Evolutionary conservation across 2,888 invertebrate species (phyloP), one percentile per base, ranked within the genome.

Genomic region (Sinhomidia bicolor): DNA sequence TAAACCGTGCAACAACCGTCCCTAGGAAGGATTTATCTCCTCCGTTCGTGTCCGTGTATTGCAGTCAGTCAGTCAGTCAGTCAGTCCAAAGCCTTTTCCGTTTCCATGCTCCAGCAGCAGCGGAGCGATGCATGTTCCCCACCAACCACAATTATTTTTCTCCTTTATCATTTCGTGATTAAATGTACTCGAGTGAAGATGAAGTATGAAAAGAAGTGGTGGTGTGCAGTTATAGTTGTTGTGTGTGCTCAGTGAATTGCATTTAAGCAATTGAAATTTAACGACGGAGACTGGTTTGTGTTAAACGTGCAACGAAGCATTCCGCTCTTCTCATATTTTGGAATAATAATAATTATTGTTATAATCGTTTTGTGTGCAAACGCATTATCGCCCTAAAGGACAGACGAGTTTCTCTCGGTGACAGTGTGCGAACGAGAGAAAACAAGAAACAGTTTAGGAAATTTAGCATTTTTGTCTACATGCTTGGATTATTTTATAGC

Each of bases 81-180:
- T n/a, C n/a, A 78, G 80, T 79, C 29, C 32, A n/a, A 78, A 76
- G 17, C 81, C 65, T 81, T 89, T 89, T 89, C 85, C 89, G 85
- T 80, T 86, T 82, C 89, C 89, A 85, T 89, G 85, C 81, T 89
- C 89, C 89, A 88, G 84, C 65, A 82, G 41, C 71, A 20, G 23
- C 9, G 80, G 20, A 44, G 29, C n/a, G n/a, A 47, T 26, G 47
- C 47, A 47, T 57, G 57, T 47, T 80, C 74, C 76, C 74, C 74
- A 65, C 68, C 47, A 41, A 79, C 74, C 41, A 47, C 79, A 68
- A 79, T 51, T 80, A 84, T 68, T 80, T 80, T 84, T 80, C 84
- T 71, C 74, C 29, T 80, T 88, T 80, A 79, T 84, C 88, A 88
- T 88, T 88, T 71, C 51, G 83, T 88, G 88, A 88, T 88, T 60